Base-by-base conservation (phyloP, 2,113 vertebrate species). In the Eretmochelys imbricata region DNA sequence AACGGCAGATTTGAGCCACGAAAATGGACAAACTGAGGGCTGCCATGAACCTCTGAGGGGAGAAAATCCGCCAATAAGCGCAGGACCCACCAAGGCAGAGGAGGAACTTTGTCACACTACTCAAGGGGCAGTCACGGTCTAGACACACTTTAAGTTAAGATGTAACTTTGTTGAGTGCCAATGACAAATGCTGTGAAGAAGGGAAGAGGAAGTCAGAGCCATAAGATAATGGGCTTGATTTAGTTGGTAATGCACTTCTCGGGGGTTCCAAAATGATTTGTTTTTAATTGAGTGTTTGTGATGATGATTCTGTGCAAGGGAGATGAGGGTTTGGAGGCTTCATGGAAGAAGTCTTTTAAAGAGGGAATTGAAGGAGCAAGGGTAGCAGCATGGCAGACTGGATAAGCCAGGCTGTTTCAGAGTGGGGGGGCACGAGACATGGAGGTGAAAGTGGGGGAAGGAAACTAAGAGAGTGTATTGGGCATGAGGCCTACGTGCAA, bases 371-470 rank as follows among this genome's bases (percentile, higher is more conserved):
- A 46, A 22, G 46, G 75, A 29, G 48, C 46, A 54, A 62, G n/a
- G 10, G n/a, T n/a, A 86, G 65, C 8, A 89, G 27, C 22, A 82
- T 2, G 6, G 22, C n/a, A 94, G 78, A 82, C 29, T 88, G 10
- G 69, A 89, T 54, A 3, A 51, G n/a, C 84, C 4, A 79, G 29
- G 46, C 38, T 22, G 57, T 38, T 17, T 84, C 35, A 80, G 19
- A 46, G 80, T 42, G 65, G 24, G 54, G 54, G 54, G 54, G 53
- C 0, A 84, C 55, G 81, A 53, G 89, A 88, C 0, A 0, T 5
- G 29, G 16, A 80, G 35, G 13, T 54, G 62, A 89, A 91, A 88
- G 5, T 6, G 10, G 49, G 13, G 31, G 24, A 89, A 91, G 49
- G 27, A 82, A 72, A 20, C 91, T 93, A 9, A 82, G 85, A 5